phyloP scores from a whole-genome alignment of 2,113 vertebrate genomes.

The Nestor notabilis region DNA sequence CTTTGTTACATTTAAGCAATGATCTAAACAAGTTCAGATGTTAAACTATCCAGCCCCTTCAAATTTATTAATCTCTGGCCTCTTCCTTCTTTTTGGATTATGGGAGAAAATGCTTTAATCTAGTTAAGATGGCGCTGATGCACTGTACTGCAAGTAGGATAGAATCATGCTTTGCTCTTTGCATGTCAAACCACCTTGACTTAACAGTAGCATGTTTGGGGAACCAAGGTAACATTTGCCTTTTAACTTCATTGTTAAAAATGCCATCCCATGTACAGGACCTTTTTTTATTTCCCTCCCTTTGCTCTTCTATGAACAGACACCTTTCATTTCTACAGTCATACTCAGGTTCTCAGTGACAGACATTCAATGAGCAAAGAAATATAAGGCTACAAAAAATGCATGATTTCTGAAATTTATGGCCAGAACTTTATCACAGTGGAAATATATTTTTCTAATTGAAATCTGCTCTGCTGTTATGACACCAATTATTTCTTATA shows the following conservation, averaged over 20 bases:
- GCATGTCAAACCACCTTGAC: not conserved
- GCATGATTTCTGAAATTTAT: slow-evolving; percentile 31
- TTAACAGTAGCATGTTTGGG: accelerated
- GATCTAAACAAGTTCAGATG: not conserved
- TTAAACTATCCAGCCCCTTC: not conserved
- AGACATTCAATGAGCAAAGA: not conserved
- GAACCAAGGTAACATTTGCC: not conserved
- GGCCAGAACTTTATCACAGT: not conserved
- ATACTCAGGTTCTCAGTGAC: not conserved
- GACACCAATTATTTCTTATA: not conserved
- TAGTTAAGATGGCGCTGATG: not conserved
- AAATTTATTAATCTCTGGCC: not conserved
- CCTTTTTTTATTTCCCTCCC: accelerated
- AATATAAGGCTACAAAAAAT: slow-evolving; percentile 10
- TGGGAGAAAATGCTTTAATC: not conserved
- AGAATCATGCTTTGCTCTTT: not conserved
- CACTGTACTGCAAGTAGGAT: not conserved
- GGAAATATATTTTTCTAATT: slow-evolving; percentile 50
- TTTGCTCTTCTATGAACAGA: not conserved
- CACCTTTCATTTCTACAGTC: not conserved
- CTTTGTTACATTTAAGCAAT: not conserved
- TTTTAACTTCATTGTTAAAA: not conserved
- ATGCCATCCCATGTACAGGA: not conserved
- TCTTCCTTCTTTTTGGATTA: not conserved
- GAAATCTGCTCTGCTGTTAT: slow-evolving; percentile 10